phyloP scores from a whole-genome alignment of 2,888 invertebrate genomes.

The Pardosa pseudoannulata region DNA sequence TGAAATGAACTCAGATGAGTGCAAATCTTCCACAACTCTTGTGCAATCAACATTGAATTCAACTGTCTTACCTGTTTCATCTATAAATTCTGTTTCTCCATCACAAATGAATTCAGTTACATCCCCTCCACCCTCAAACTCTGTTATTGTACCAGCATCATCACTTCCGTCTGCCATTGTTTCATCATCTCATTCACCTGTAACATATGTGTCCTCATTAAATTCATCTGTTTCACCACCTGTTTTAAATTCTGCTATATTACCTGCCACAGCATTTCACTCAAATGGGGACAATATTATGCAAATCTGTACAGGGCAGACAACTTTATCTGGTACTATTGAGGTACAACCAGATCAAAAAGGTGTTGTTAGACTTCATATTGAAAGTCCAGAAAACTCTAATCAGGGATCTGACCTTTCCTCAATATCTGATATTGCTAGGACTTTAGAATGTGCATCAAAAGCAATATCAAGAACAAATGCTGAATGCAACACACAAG shows the following conservation, averaged over 20 bases:
- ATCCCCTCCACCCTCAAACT: slow-evolving; percentile 19
- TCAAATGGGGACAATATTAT: slow-evolving; percentile 52
- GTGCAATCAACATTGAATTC: slow-evolving; percentile 54
- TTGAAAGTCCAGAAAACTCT: slow-evolving; percentile 69
- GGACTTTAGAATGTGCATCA: slow-evolving; percentile 72
- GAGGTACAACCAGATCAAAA: slow-evolving; percentile 69
- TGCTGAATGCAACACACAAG: slow-evolving; percentile 68
- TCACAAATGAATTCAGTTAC: slow-evolving; percentile 17
- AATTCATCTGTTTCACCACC: slow-evolving; percentile 20
- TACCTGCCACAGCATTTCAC: slow-evolving; percentile 52
- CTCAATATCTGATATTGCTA: slow-evolving; percentile 70
- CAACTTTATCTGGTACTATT: slow-evolving; percentile 62
- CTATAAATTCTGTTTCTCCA: slow-evolving; percentile 37
- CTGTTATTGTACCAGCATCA: slow-evolving; percentile 11
- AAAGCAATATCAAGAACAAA: slow-evolving; percentile 72
- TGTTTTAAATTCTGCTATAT: slow-evolving; percentile 29
- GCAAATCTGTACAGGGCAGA: slow-evolving; percentile 60
- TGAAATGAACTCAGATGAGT: slow-evolving; percentile 36
- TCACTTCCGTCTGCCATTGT: slow-evolving; percentile 22
- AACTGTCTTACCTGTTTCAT: slow-evolving; percentile 20
- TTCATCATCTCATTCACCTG: slow-evolving; percentile 41
- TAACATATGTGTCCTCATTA: slow-evolving; percentile 28
- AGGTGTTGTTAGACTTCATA: slow-evolving; percentile 65
- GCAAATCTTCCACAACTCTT: slow-evolving; percentile 33
- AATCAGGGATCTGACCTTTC: slow-evolving; percentile 70